These are phyloP conservation scores for Ectropis crepuscularia DNA, from an alignment of 2,888 invertebrate species.

Conservation along the genomic window DNA sequence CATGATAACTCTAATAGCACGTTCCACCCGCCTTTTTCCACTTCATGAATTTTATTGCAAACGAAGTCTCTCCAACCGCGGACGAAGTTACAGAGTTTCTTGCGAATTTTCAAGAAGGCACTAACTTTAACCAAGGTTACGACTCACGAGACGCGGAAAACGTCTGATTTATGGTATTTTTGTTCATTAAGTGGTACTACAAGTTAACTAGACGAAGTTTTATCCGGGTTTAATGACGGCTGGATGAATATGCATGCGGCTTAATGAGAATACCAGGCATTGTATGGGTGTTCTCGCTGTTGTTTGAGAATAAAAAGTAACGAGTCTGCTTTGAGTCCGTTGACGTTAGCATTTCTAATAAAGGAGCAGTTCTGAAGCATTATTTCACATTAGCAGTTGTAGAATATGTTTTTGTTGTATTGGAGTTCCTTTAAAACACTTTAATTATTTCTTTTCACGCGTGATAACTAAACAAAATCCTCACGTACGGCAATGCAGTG, in stretches of 20 bases:
- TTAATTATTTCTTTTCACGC: too few species aligned
- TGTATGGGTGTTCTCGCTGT: slow-evolving; percentile 10
- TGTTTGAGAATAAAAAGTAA: slow-evolving; percentile 16
- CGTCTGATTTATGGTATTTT: slow-evolving; percentile 26
- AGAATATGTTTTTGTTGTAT: too few species aligned
- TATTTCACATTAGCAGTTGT: too few species aligned
- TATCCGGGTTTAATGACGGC: slow-evolving; percentile 12
- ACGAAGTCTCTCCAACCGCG: slow-evolving; percentile 30
- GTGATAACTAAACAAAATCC: too few species aligned
- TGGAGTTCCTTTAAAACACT: too few species aligned
- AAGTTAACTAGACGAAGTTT: slow-evolving; percentile 11
- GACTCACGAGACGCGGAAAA: slow-evolving; percentile 20
- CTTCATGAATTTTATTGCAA: slow-evolving; percentile 37
- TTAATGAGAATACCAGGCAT: slow-evolving; percentile 15
- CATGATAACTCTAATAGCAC: slow-evolving; percentile 27
- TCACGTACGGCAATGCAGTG: too few species aligned
- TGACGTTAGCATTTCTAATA: not conserved
- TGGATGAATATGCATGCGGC: slow-evolving; percentile 14
- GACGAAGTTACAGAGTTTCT: slow-evolving; percentile 30
- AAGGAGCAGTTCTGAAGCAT: not conserved
- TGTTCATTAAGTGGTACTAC: slow-evolving; percentile 12
- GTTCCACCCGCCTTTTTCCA: slow-evolving; percentile 27
- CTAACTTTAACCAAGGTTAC: slow-evolving; percentile 35
- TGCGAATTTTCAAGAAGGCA: slow-evolving; percentile 31
- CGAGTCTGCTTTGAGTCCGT: slow-evolving; percentile 8